Percentiles rank a stretch among this genome's conserved stretches.
Evolutionary conservation across 2,888 invertebrate species (phyloP).

Genomic region (Hemicrepidius hirtus): DNA sequence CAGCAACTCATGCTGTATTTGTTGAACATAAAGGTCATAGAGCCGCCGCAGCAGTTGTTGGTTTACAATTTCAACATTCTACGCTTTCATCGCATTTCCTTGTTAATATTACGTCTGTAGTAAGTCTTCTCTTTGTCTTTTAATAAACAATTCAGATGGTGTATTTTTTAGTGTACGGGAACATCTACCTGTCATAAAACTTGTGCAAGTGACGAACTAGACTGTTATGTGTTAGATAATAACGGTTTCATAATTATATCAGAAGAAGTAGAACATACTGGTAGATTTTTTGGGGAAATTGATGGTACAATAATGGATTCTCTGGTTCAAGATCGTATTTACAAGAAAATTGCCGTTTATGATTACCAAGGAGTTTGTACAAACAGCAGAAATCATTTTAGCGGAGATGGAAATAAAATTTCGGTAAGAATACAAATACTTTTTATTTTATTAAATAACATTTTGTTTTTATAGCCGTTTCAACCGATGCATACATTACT

Average conservation of each 20-base stretch:
- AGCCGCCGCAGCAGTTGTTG: conserved; percentile 94
- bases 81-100: conserved; percentile 87
- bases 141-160: too few species aligned
- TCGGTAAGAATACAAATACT: conserved; percentile 63
- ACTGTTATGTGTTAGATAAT: conserved; percentile 95
- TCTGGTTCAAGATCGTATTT: conserved; percentile 91
- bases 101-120: conserved; percentile 90
- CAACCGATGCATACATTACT: conserved; percentile 76
- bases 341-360: conserved; percentile 89
- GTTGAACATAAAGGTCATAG: conserved; percentile 88
- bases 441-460: background rate
- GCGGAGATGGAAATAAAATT: conserved; percentile 72
- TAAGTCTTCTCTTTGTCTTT: conserved; percentile 73
- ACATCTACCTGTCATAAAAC: conserved; percentile 85
- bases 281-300: conserved; percentile 94
- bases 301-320: conserved; percentile 97
- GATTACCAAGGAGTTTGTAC: conserved; percentile 94
- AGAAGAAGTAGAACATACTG: conserved; percentile 89
- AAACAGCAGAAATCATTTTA: conserved; percentile 79
- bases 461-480: conserved; percentile 71
- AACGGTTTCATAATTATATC: conserved; percentile 96
- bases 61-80: conserved; percentile 89
- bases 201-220: conserved; percentile 89
- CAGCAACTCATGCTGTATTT: conserved; percentile 94
- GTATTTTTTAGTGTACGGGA: conserved; percentile 78